A percentile compares a stretch with the other conserved stretches of the same genome.
Evolutionary conservation across 2,888 invertebrate species (phyloP).

Genomic region (Coelopa pilipes): DNA sequence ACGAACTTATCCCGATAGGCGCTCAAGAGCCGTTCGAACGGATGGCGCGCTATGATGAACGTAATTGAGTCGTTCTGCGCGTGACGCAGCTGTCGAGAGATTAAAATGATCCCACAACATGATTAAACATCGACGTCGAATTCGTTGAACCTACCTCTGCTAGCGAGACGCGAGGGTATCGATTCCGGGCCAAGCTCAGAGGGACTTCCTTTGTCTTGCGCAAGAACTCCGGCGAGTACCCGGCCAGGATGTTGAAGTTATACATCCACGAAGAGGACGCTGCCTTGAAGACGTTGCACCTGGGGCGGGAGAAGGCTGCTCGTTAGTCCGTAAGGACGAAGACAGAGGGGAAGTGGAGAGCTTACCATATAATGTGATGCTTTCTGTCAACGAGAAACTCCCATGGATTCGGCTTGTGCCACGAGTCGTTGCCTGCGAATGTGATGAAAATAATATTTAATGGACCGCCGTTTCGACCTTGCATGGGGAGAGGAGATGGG

Average conservation of each 20-base stretch:
- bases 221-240: constrained; percentile 81
- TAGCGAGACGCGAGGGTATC: constrained; percentile 80
- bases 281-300: constrained; percentile 85
- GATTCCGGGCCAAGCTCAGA: constrained; percentile 80
- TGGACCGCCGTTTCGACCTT: neutral
- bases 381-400: constrained; percentile 85
- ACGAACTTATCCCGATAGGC: constrained; percentile 88
- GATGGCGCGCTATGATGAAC: constrained; percentile 85
- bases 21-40: constrained; percentile 81
- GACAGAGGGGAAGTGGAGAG: neutral
- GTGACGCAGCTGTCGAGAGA: constrained; percentile 70
- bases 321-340: too few species aligned
- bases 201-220: constrained; percentile 83
- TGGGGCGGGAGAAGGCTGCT: constrained; percentile 49
- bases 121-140: neutral
- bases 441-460: neutral
- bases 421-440: constrained; percentile 63
- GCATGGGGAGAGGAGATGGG: too few species aligned
- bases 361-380: constrained; percentile 83
- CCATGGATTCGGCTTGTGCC: constrained; percentile 81
- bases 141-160: constrained; percentile 67
- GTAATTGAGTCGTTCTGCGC: constrained; percentile 82
- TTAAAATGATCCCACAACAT: neutral
- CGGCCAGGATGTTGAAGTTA: constrained; percentile 87
- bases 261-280: constrained; percentile 94